Conservation (phyloP, 2,888 invertebrate genomes). For the Conops quadrifasciatus region DNA sequence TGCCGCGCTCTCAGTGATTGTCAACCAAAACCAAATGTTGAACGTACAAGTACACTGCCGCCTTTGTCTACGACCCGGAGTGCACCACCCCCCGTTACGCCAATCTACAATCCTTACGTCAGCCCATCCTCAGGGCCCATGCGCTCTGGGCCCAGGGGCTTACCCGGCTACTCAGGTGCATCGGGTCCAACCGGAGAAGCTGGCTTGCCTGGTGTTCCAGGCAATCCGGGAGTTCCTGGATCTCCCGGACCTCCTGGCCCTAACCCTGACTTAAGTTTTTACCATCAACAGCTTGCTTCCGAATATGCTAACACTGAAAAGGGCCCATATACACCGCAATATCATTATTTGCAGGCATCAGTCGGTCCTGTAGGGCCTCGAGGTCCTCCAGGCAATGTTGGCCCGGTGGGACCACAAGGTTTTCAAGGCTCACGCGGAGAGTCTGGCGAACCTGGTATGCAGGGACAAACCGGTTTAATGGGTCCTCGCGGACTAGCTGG, state of each 20-base stretch:
- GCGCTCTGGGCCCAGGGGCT: slow-evolving; percentile 66
- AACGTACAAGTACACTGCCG: slow-evolving; percentile 42
- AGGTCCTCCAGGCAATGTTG: slow-evolving; percentile 76
- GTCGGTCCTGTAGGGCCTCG: slow-evolving; percentile 82
- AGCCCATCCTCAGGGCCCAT: slow-evolving; percentile 35
- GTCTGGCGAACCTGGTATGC: slow-evolving; percentile 77
- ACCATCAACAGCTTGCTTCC: slow-evolving; percentile 78
- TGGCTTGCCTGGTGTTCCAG: slow-evolving; percentile 51
- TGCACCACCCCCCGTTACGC: slow-evolving; percentile 38
- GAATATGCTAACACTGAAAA: slow-evolving; percentile 78
- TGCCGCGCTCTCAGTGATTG: slow-evolving; percentile 64
- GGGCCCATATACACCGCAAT: slow-evolving; percentile 73
- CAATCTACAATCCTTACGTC: slow-evolving; percentile 44
- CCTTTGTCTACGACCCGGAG: slow-evolving; percentile 45
- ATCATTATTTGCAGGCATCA: slow-evolving; percentile 81
- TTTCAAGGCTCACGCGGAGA: slow-evolving; percentile 83
- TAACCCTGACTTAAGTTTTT: slow-evolving; percentile 63
- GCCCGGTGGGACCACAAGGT: slow-evolving; percentile 77
- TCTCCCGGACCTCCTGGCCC: slow-evolving; percentile 75
- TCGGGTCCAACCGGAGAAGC: slow-evolving; percentile 55
- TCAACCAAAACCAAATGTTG: slow-evolving; percentile 24
- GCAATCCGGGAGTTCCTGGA: slow-evolving; percentile 63
- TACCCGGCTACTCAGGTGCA: slow-evolving; percentile 72
- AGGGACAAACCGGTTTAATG: slow-evolving; percentile 75
- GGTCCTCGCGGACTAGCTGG: slow-evolving; percentile 79